Evolutionary conservation across 2,888 invertebrate species (phyloP).

Genomic region (Synergus itoensis): DNA sequence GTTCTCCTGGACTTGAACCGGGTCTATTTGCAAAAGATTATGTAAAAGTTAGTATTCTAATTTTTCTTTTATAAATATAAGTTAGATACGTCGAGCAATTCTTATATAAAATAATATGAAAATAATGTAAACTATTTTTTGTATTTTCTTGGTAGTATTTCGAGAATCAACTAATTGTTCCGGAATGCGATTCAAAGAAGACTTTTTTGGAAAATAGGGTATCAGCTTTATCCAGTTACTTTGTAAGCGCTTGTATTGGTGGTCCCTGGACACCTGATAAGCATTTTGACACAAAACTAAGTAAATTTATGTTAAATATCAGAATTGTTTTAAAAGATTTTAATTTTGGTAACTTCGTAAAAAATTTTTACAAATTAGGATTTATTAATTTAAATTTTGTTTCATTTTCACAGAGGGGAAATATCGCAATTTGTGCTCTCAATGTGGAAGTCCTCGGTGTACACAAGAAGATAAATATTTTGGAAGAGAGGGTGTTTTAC

Average conservation of each 20-base stretch:
- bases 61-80: neutral
- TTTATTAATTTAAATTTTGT: slow-evolving; percentile 16
- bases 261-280: slow-evolving; percentile 89
- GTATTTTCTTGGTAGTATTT: slow-evolving; percentile 81
- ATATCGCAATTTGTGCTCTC: slow-evolving; percentile 86
- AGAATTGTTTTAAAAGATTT: slow-evolving; percentile 11
- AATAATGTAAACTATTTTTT: slow-evolving; percentile 41
- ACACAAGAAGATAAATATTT: slow-evolving; percentile 87
- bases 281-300: slow-evolving; percentile 82
- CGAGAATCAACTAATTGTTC: slow-evolving; percentile 85
- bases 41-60: slow-evolving; percentile 47
- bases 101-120: slow-evolving; percentile 1
- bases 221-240: slow-evolving; percentile 86
- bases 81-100: neutral
- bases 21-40: slow-evolving; percentile 43
- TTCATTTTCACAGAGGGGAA: slow-evolving; percentile 78
- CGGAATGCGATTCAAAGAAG: slow-evolving; percentile 84
- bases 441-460: slow-evolving; percentile 82
- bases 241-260: slow-evolving; percentile 90
- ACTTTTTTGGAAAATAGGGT: slow-evolving; percentile 89
- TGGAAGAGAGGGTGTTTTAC: slow-evolving; percentile 89
- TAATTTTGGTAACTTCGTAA: neutral
- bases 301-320: slow-evolving; percentile 76
- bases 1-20: slow-evolving; percentile 88
- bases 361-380: neutral